Base-by-base conservation (phyloP, 2,797 vertebrate species). In the Momotus momota region DNA sequence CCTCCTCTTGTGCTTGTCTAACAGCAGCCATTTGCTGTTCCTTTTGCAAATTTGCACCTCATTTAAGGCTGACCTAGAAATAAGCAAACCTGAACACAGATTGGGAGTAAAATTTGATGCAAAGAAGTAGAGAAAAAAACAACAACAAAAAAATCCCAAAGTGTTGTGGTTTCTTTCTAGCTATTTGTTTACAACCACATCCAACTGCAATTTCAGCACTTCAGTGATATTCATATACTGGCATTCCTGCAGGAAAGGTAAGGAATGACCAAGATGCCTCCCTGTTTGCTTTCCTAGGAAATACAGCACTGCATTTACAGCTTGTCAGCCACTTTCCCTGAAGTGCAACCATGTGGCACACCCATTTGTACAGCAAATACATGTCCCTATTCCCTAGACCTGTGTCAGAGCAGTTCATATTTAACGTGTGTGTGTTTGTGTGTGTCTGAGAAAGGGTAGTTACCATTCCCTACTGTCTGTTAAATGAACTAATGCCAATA, bases 21-120 rank as follows among this genome's bases (percentile, higher is more conserved):
- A 60, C 2, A 3, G 62, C 90, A 84, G 61, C 46, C 70, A 82
- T 71, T 88, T 84, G 52, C 82, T 83, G 25, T 12, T 67, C 64
- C 60, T 80, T 94, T 88, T 89, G 66, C 72, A 91, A 94, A 95
- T 95, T 69, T 89, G 65, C 54, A 96, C 64, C 40, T 95, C 82
- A 78, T 92, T 86, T 80, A 81, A 87, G 60, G 33, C 48, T 88
- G 71, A 85, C 35, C 29, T 78, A 91, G 38, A 92, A 94, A 38
- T 23, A 71, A 10, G 8, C 21, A 94, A 90, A 95, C 94, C 21
- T 79, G 60, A 90, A 91, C 60, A 85, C 70, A 94, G 77, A 91
- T 9, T 75, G 77, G 14, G 35, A 94, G 19, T 8, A 94, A 83
- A 80, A 67, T 62, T 86, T 55, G 75, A 84, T 41, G 66, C 35